Evolutionary conservation across 92 coral and sea anemone genomes (phyloP), one percentile per base, ranked within the genome.

Genomic region (Zoanthus solanderi): DNA sequence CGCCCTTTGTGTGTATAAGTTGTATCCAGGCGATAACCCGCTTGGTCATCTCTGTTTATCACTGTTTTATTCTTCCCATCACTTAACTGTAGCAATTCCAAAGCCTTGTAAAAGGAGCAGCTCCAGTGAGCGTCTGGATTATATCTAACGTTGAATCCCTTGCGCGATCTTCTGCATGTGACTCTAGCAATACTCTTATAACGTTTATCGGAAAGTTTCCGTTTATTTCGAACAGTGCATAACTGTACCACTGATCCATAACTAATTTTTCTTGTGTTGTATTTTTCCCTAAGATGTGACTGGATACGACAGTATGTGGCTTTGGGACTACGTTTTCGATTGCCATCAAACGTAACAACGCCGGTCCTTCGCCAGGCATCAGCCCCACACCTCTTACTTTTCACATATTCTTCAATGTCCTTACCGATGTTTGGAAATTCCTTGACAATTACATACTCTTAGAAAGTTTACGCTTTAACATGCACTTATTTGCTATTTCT

Each of bases 171-270:
- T 32, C 88, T 29, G 23, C 89, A 87, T 2, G 90, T 88, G 29
- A 92, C 87, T 37, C 77, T 90, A 4, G 95, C 93, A 6, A 73
- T 77, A 0, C 92, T 93, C 31, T 83, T 83, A 72, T 92, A 90
- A 14, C 90, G 53, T 53, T 89, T 90, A 0, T 93, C 90, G 6
- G 92, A 93, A 30, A 93, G 87, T 78, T 76, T 77, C 44, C 95
- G 80, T 23, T 78, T 90, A 42, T 85, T 87, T 68, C 86, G 78
- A 0, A 90, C 31, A 14, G 78, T 67, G 48, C 95, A 93, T 0
- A 88, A 75, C 75, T 93, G 95, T 0, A 93, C 95, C 0, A 93
- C 87, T 6, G 95, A 90, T 16, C 91, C 92, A 87, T 92, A 89
- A 5, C 89, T 85, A 16, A 90, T 83, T 9, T 60, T 84, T 3